These are phyloP conservation scores for Malurus splendens DNA, from an alignment of 2,797 vertebrate species.

Conservation along the genomic window DNA sequence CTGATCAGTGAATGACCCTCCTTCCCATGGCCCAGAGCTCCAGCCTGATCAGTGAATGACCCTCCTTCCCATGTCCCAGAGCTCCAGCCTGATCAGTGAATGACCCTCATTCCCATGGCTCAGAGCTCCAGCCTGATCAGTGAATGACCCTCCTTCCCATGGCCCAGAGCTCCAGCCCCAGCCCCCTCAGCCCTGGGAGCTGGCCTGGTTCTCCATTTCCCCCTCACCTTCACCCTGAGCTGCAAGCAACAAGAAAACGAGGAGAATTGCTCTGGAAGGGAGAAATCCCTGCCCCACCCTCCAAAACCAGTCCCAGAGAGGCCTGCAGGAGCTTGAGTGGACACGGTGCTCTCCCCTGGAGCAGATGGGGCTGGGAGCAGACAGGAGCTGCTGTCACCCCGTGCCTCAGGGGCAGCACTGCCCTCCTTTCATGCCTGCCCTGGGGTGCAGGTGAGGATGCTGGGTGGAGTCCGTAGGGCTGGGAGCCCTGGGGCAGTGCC, in stretches of 20 bases:
- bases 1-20: too few species aligned
- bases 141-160: not conserved
- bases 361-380: too few species aligned
- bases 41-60: not conserved
- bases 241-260: not conserved
- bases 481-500: not conserved
- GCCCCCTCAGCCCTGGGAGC: not conserved
- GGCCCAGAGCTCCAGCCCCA: not conserved
- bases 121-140: too few species aligned
- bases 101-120: too few species aligned
- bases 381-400: not conserved
- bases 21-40: too few species aligned
- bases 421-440: not conserved
- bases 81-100: too few species aligned
- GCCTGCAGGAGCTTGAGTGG: not conserved
- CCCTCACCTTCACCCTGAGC: not conserved
- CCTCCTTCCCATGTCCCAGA: not conserved
- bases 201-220: not conserved
- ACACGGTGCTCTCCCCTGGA: not conserved
- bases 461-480: not conserved
- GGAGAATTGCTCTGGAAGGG: not conserved
- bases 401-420: rapidly evolving
- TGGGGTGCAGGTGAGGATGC: too few species aligned
- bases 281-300: not conserved
- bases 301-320: too few species aligned